phyloP scores from a whole-genome alignment of 2,797 vertebrate species.

The Notoglanidium macrostoma region DNA sequence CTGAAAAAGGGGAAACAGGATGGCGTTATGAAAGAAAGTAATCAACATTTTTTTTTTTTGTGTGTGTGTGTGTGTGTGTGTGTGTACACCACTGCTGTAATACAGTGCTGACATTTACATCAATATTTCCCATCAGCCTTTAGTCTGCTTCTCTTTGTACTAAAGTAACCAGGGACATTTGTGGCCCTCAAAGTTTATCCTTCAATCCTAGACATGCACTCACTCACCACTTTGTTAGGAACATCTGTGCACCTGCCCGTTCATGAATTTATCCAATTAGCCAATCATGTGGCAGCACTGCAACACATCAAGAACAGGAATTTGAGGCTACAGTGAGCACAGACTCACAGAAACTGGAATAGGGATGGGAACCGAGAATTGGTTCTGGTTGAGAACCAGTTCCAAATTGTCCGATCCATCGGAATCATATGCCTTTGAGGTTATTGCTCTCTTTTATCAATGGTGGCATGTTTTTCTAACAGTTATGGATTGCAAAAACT shows the following conservation, averaged over 20 bases:
- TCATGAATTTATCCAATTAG: neutral
- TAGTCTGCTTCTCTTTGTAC: constrained; percentile 30
- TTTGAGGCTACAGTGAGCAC: neutral
- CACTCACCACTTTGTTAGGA: neutral
- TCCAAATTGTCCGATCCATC: too few relatives aligned
- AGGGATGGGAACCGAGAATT: too few relatives aligned
- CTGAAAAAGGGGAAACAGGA: constrained; percentile 31
- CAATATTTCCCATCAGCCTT: constrained; percentile 28
- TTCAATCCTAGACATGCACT: constrained; percentile 21
- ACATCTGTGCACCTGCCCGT: neutral
- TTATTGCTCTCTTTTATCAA: too few relatives aligned
- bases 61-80: constrained; percentile 29
- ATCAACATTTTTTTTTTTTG: constrained; percentile 38
- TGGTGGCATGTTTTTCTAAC: too few relatives aligned
- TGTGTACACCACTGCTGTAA: constrained; percentile 36
- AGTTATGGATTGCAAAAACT: too few relatives aligned
- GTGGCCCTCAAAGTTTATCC: neutral
- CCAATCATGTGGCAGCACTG: neutral
- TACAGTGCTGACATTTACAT: constrained; percentile 51
- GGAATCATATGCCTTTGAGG: too few relatives aligned
- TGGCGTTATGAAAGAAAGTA: constrained; percentile 33
- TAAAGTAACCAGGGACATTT: constrained; percentile 14
- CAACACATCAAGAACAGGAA: neutral
- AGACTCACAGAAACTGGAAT: neutral
- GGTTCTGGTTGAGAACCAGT: too few relatives aligned